Percentiles rank a stretch among this genome's conserved stretches.
These are phyloP conservation scores for Callorhinus ursinus DNA, from an alignment of 2,113 vertebrate genomes.

Conservation along the genomic window DNA sequence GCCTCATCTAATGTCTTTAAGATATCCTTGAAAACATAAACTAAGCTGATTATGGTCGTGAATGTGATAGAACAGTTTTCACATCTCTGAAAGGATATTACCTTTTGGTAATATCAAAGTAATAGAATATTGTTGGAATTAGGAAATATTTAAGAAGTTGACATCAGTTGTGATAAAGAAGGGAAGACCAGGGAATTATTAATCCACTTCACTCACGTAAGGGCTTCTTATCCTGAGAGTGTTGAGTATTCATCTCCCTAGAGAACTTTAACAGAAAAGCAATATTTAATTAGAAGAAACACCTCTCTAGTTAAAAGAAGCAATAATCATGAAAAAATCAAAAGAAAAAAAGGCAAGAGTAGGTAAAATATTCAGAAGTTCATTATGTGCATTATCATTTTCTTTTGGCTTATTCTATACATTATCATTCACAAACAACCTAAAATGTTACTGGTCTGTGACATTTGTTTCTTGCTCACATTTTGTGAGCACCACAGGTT, in stretches of 20 bases:
- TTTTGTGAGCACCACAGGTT: neutral
- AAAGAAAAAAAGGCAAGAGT: neutral
- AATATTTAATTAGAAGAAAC: neutral
- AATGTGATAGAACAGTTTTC: neutral
- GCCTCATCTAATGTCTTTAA: neutral
- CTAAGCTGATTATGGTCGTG: neutral
- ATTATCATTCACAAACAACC: neutral
- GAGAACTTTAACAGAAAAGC: neutral
- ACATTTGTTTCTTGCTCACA: neutral
- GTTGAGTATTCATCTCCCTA: neutral
- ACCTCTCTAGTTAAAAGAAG: neutral
- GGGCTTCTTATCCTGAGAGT: neutral
- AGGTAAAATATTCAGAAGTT: neutral
- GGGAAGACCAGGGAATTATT: neutral
- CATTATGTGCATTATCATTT: neutral
- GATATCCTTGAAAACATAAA: neutral
- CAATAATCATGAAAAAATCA: neutral
- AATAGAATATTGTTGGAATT: neutral
- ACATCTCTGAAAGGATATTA: neutral
- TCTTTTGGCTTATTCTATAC: neutral
- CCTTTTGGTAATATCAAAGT: neutral
- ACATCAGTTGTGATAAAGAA: neutral
- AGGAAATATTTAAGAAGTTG: neutral
- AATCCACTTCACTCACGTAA: neutral
- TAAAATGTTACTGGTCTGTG: neutral